Base-by-base conservation (phyloP, 2,113 vertebrate genomes). In the Stomatorhinus ivindoensis region DNA sequence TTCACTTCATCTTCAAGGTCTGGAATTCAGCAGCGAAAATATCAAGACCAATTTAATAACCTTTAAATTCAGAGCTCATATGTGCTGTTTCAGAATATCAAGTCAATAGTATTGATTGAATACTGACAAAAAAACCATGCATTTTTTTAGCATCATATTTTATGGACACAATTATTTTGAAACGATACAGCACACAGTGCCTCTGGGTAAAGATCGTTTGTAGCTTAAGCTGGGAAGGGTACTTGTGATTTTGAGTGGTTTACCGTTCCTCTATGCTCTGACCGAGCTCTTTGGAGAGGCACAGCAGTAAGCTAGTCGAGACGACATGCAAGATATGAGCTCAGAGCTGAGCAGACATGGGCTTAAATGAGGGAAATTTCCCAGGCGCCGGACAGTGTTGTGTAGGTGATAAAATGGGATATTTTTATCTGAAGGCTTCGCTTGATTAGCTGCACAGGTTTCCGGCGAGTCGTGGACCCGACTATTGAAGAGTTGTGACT, bases 381-480 rank as follows among this genome's bases (percentile, higher is more conserved):
- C 35, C 39, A 44, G 87, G 61, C 88, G 47, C 53, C 46, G 46
- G 42, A 61, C 42, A 15, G 53, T 58, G 48, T 89, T 84, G 80
- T 61, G 51, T 84, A 76, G 10, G 55, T 55, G 47, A 55, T 55
- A 39, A 55, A 50, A 39, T 46, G 88, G 76, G 76, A 84, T 89
- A 46, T 55, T 53, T 55, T 85, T 58, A 89, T 87, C 65, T 87
- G 19, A 87, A 87, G 85, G 35, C 82, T 90, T 87, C n/a, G 27
- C 61, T 87, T 87, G 61, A 90, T 90, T 87, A 90, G 84, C 47
- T 44, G 4, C 86, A 21, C 47, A 48, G 86, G 65, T 42, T 87
- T 65, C 61, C 24, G 1, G 58, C 35, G 48, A 89, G 84, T 65
- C 47, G 9, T 55, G 61, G 47, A 24, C 46, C 61, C 15, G 61